phyloP scores from a whole-genome alignment of 2,797 vertebrate species.

The Arctocebus calabarensis region DNA sequence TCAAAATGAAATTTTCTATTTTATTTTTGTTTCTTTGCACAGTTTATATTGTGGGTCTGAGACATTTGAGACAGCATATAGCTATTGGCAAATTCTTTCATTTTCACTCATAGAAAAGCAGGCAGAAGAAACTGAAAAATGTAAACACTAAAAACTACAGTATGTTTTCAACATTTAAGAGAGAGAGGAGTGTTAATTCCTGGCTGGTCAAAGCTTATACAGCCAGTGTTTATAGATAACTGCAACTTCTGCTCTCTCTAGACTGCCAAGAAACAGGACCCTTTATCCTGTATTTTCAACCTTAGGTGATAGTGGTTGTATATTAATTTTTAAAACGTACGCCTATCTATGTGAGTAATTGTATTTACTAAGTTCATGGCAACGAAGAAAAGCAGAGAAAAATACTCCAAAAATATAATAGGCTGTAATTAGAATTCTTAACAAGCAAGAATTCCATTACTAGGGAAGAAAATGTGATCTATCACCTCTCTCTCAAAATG shows the following conservation, averaged over 20 bases:
- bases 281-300: constrained; percentile 56
- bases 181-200: neutral
- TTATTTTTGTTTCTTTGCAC: constrained; percentile 6
- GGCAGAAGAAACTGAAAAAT: constrained; percentile 23
- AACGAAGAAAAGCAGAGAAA: constrained; percentile 56
- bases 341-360: constrained; percentile 57
- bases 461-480: constrained; percentile 59
- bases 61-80: neutral
- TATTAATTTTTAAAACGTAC: constrained; percentile 63
- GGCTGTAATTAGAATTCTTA: constrained; percentile 75
- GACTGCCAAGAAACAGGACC: neutral
- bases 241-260: constrained; percentile 4
- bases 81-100: neutral
- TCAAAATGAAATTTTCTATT: neutral
- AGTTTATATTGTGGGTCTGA: neutral
- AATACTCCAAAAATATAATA: constrained; percentile 61
- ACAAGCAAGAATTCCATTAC: constrained; percentile 66
- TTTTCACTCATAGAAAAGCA: neutral
- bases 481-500: constrained; percentile 68
- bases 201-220: neutral
- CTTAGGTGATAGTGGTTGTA: constrained; percentile 16
- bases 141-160: neutral
- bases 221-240: neutral
- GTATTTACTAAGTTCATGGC: constrained; percentile 64
- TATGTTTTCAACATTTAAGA: constrained; percentile 19